Evolutionary conservation across 2,888 invertebrate genomes (phyloP).

Genomic region (Caenorhabditis uteleia): DNA sequence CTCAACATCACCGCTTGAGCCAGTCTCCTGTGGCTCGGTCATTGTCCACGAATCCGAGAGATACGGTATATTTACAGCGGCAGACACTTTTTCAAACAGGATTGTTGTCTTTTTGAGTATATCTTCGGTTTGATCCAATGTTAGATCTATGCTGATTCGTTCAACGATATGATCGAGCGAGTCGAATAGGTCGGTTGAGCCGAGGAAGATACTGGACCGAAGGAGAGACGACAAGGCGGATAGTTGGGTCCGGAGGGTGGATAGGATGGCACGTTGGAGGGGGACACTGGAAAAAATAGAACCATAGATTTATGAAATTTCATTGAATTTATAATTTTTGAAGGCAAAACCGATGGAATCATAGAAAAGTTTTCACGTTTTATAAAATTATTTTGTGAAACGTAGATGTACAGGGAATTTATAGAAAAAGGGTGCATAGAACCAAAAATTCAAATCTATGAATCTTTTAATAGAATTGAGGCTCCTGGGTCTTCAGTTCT

Average conservation of each 20-base stretch:
- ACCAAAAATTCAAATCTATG: too few species aligned
- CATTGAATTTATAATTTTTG: too few species aligned
- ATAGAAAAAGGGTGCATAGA: too few species aligned
- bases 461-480: too few species aligned
- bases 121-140: slow-evolving; percentile 27
- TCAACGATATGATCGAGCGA: slow-evolving; percentile 20
- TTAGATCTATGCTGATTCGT: slow-evolving; percentile 17
- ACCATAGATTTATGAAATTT: too few species aligned
- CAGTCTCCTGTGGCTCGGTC: slow-evolving; percentile 30
- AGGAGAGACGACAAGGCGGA: slow-evolving; percentile 32
- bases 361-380: too few species aligned
- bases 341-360: too few species aligned
- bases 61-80: slow-evolving; percentile 26
- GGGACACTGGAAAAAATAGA: slow-evolving; percentile 13
- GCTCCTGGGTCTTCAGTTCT: too few species aligned
- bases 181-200: slow-evolving; percentile 27
- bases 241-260: slow-evolving; percentile 29
- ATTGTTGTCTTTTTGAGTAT: slow-evolving; percentile 17
- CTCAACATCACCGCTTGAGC: slow-evolving; percentile 37
- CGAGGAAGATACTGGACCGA: slow-evolving; percentile 26
- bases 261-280: slow-evolving; percentile 32
- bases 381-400: too few species aligned
- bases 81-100: slow-evolving; percentile 25
- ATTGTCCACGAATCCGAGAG: slow-evolving; percentile 53
- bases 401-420: too few species aligned